A percentile compares a stretch with the other conserved stretches of the same genome.
Evolutionary conservation across 2,888 invertebrate species (phyloP).

Genomic region (Trissonchulus latispiculum): DNA sequence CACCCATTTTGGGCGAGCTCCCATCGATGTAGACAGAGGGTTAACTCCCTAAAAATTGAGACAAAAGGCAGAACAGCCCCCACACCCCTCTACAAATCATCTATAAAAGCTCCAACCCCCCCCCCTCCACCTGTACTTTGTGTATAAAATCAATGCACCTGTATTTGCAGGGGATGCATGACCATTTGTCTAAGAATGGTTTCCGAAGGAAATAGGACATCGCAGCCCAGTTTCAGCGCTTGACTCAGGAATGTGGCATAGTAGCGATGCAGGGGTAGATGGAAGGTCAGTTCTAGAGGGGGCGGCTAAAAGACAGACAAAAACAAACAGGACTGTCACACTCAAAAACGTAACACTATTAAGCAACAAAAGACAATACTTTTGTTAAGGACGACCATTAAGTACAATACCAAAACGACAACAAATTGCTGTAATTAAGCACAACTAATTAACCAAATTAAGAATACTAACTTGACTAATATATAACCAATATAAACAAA

Average conservation of each 20-base stretch:
- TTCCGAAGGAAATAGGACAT: slow-evolving; percentile 15
- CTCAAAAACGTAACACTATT: too few species aligned
- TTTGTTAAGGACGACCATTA: too few species aligned
- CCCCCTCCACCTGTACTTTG: too few species aligned
- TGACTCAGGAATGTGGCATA: slow-evolving; percentile 74
- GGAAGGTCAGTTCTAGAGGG: slow-evolving; percentile 71
- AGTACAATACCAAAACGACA: not conserved
- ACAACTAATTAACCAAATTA: not conserved
- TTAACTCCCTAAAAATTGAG: too few species aligned
- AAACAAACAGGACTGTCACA: not conserved
- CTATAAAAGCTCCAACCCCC: too few species aligned
- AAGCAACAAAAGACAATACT: too few species aligned
- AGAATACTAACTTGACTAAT: not conserved
- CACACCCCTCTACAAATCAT: too few species aligned
- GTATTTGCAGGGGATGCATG: slow-evolving; percentile 80
- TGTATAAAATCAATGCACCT: slow-evolving; percentile 56
- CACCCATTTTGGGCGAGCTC: too few species aligned
- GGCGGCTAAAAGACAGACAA: slow-evolving; percentile 28
- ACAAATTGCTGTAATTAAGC: not conserved
- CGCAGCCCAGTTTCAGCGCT: slow-evolving; percentile 55
- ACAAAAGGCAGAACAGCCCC: too few species aligned
- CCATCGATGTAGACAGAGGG: too few species aligned
- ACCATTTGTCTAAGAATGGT: slow-evolving; percentile 62
- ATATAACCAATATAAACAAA: too few species aligned
- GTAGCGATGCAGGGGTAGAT: slow-evolving; percentile 90